phyloP scores from a whole-genome alignment of 2,797 vertebrate species.

The Apogon hyalosoma region DNA sequence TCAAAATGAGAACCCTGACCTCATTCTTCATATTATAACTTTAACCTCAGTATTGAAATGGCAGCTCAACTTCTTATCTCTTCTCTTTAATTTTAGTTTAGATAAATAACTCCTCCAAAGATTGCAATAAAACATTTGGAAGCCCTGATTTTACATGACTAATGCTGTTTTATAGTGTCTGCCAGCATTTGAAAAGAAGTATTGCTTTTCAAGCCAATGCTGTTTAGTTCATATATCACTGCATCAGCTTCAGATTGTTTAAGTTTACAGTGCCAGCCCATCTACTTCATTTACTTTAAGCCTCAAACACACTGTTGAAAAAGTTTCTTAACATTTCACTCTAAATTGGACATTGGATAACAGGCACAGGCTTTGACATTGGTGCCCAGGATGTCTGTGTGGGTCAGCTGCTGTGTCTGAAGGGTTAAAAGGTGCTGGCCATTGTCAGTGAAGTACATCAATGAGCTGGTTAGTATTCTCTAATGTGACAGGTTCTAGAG shows the following conservation, averaged over 20 bases:
- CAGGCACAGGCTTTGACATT: background rate
- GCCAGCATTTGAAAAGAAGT: conserved; percentile 50
- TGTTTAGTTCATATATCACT: conserved; percentile 60
- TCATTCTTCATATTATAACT: conserved; percentile 28
- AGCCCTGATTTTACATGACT: conserved; percentile 52
- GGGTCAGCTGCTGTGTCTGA: conserved; percentile 39
- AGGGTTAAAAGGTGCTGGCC: conserved; percentile 59
- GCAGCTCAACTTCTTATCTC: conserved; percentile 33
- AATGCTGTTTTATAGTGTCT: conserved; percentile 38
- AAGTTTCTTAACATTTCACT: conserved; percentile 25
- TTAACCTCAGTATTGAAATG: conserved; percentile 23
- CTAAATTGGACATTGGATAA: conserved; percentile 3
- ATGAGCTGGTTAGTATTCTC: conserved; percentile 72
- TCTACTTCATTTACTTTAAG: conserved; percentile 27
- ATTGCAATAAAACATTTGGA: conserved; percentile 53
- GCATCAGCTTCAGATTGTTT: conserved; percentile 59
- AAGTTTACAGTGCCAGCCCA: conserved; percentile 46
- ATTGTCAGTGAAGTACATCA: conserved; percentile 58
- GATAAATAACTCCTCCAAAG: conserved; percentile 53
- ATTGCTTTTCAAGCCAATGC: conserved; percentile 61
- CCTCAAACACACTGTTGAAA: conserved; percentile 28
- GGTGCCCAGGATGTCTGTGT: background rate
- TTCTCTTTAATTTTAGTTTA: conserved; percentile 49
- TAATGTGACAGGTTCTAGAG: conserved; percentile 33
- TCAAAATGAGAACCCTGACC: conserved; percentile 39